Evolutionary conservation across 2,888 invertebrate species (phyloP), one percentile per base, ranked within the genome.

Genomic region (Scrobipalpa costella): DNA sequence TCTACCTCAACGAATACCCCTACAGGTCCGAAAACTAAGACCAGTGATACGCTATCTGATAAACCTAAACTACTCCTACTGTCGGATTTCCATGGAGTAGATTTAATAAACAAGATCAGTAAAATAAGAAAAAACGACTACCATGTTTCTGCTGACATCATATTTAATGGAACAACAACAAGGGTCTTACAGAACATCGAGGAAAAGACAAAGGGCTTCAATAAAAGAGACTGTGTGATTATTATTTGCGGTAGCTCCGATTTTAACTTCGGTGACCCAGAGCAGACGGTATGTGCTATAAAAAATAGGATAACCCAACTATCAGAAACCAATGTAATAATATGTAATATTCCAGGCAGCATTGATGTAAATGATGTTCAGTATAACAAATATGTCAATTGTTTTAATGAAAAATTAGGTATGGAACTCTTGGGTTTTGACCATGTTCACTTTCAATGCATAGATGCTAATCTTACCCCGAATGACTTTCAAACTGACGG

Each of bases 51-150:
- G 6, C 15, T 2, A 1, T 1, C 8, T 21, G 3, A 50, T 9
- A 55, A 34, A 33, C 55, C 55, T 8, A 11, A 8, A 34, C 8
- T 55, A 33, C 34, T 55, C 5, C n/a, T 55, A 34, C 33, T 55
- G 1, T 55, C 55, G n/a, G 55, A 55, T 11, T 33, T 33, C 1
- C 55, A 55, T 34, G 55, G 34, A 2, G n/a, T 33, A 33, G 33
- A 55, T 13, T 6, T 55, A 1, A 55, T 55, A 17, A 5, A 55
- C 6, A 27, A 27, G 11, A 27, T 55, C 7, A 33, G 33, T n/a
- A 55, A 34, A 55, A 33, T 55, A 13, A 11, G 55, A n/a, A 55
- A 33, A 55, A 34, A 34, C 13, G 50, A 55, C 21, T 34, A 33
- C 13, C 5, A 55, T 1, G 27, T 33, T 33, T 13, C 33, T n/a